Conservation (phyloP, 2,888 invertebrate genomes). For the Pyrochroa serraticornis region DNA sequence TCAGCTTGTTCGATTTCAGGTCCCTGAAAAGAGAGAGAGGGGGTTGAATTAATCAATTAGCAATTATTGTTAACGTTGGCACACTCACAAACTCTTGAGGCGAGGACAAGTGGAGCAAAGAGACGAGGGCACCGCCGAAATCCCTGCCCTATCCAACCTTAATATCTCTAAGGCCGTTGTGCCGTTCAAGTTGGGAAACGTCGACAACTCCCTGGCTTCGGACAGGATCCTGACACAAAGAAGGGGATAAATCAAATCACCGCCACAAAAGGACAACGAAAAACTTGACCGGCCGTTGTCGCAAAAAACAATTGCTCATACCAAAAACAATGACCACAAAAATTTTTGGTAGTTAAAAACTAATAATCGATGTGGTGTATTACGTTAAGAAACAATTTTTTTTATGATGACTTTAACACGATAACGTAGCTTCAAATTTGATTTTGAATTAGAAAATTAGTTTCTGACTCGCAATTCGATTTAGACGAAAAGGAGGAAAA, state of each 20-base stretch:
- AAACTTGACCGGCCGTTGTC: constrained; percentile 3
- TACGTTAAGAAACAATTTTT: too few relatives aligned
- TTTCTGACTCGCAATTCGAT: too few relatives aligned
- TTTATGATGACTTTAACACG: too few relatives aligned
- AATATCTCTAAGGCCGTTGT: constrained; percentile 79
- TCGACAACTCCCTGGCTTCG: constrained; percentile 78
- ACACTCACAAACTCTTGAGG: constrained; percentile 84
- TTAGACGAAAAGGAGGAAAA: too few relatives aligned
- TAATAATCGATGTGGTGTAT: too few relatives aligned
- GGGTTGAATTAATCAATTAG: neutral
- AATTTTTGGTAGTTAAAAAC: too few relatives aligned
- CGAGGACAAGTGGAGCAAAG: constrained; percentile 80
- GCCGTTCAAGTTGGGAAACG: constrained; percentile 85
- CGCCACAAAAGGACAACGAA: constrained; percentile 8
- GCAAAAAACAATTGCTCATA: too few relatives aligned
- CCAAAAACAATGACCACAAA: too few relatives aligned
- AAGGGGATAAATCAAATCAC: constrained; percentile 24
- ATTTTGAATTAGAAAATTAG: too few relatives aligned
- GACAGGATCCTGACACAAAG: constrained; percentile 75
- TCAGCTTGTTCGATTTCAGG: constrained; percentile 82
- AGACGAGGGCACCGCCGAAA: constrained; percentile 72
- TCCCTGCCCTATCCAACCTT: constrained; percentile 81
- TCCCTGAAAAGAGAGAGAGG: constrained; percentile 66
- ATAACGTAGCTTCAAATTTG: too few relatives aligned
- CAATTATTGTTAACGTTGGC: constrained; percentile 1